Conservation (phyloP, 64 coral and sea anemone species). For the Trachythela sp. region DNA sequence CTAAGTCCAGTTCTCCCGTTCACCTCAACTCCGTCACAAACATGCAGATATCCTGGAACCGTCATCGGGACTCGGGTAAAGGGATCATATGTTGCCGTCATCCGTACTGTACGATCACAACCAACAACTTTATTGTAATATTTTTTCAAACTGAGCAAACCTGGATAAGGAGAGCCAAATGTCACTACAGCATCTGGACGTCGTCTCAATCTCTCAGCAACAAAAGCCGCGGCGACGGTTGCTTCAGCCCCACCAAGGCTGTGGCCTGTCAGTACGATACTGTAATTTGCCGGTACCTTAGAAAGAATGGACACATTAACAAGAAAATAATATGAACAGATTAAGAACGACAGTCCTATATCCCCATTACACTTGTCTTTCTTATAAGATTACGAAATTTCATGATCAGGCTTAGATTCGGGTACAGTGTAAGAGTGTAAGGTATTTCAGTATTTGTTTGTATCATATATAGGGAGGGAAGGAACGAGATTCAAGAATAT, state of each 20-base stretch:
- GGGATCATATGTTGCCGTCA: background rate
- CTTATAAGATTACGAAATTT: too few species aligned
- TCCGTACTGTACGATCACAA: background rate
- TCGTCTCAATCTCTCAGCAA: background rate
- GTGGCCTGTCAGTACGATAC: background rate
- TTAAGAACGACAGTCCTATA: too few species aligned
- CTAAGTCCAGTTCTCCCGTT: background rate
- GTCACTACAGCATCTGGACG: background rate
- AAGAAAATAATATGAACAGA: too few species aligned
- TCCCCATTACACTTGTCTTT: too few species aligned
- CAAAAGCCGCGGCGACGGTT: background rate
- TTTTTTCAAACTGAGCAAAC: background rate
- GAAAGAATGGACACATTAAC: too few species aligned
- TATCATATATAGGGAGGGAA: too few species aligned
- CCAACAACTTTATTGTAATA: slow-evolving; percentile 4
- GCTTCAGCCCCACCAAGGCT: slow-evolving; percentile 11
- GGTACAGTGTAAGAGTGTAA: too few species aligned
- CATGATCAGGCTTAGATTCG: too few species aligned
- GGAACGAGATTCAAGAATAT: too few species aligned
- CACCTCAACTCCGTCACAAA: background rate
- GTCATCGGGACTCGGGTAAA: background rate
- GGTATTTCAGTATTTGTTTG: too few species aligned
- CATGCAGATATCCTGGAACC: background rate
- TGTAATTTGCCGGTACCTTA: background rate
- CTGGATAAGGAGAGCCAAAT: background rate